Evolutionary conservation across 1,140 invertebrate genomes (phyloP), one percentile per base, ranked within the genome.

Genomic region (Tetraneura akinire): DNA sequence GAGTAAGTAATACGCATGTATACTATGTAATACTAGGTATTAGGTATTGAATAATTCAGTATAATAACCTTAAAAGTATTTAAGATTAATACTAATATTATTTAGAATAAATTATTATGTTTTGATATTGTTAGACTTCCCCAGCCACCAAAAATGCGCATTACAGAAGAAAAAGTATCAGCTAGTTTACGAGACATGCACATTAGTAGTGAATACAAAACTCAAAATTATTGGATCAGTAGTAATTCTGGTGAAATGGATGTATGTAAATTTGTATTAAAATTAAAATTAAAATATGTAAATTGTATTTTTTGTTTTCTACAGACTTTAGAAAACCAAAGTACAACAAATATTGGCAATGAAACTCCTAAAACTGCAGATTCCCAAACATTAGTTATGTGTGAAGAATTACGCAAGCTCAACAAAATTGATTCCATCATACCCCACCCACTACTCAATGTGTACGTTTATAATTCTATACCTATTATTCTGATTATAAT

Each of bases 151-250:
- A 78, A 78, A 62, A 78, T 78, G 55, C 53, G 55, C 1, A 78
- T 78, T 4, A 78, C 74, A 0, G 74, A 78, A 47, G 74, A 78
- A 78, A 78, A 78, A 78, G 74, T 78, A 3, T 78, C 74, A 0
- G 74, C 74, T 4, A 78, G 74, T 29, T 47, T 78, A 62, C 37
- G 74, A 13, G 74, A 78, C 14, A 78, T 78, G 74, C 74, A 78
- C 37, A 78, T 78, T 5, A 78, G 74, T 9, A 78, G 21, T 45
- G 37, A 78, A 26, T 78, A 62, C 37, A 60, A 29, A 42, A 1
- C 55, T 42, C 55, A 62, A 13, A 78, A 62, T 45, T 60, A 60
- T 29, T 60, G 37, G 23, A 1, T 78, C 3, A 51, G 10, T 3
- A 78, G 37, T 62, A 47, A 42, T 10, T 16, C 45, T 16, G 62